Evolutionary conservation across 2,797 vertebrate species (phyloP), one percentile per base, ranked within the genome.

Genomic region (Arnoldichthys spilopterus): DNA sequence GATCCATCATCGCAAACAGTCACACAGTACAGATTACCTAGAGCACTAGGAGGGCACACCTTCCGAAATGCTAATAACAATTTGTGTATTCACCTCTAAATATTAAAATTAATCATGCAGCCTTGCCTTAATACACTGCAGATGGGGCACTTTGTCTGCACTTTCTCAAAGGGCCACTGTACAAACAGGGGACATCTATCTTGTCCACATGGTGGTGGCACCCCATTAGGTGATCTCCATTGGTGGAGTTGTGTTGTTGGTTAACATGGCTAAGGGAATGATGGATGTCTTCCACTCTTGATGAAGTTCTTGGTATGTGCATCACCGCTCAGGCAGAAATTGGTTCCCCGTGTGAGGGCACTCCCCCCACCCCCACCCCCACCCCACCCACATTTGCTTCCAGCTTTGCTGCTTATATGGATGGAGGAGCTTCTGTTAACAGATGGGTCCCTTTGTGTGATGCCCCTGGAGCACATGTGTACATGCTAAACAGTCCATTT

Each of bases 281-380:
- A 87, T 81, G 67, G 63, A 85, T 86, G 76, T 76, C 77, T 77
- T 79, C 53, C 78, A 75, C 62, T 73, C 78, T 79, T 79, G 79
- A 82, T 82, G 74, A 85, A 84, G 83, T 82, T 86, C 78, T 67
- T 72, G 82, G 81, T 81, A 77, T 78, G 76, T 84, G 83, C 81
- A 82, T 83, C 76, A 75, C 80, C 68, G 51, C 77, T 85, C 76
- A 69, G 56, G 83, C 83, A 80, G 79, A 85, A 86, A 82, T 69
- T 24, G 51, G 37, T 62, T 4, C 56, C 72, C 62, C 5, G 34
- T 78, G 79, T 63, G 56, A 64, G 62, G 70, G 74, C 53, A 67
- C 74, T n/a, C n/a, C 43, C 40, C 32, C 4, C 26, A 53, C 24
- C 28, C 43, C 45, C n/a, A n/a, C 43, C 40, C 32, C 4, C 26